Base-by-base conservation (phyloP, 2,797 vertebrate genomes). In the Pelochelys cantorii region DNA sequence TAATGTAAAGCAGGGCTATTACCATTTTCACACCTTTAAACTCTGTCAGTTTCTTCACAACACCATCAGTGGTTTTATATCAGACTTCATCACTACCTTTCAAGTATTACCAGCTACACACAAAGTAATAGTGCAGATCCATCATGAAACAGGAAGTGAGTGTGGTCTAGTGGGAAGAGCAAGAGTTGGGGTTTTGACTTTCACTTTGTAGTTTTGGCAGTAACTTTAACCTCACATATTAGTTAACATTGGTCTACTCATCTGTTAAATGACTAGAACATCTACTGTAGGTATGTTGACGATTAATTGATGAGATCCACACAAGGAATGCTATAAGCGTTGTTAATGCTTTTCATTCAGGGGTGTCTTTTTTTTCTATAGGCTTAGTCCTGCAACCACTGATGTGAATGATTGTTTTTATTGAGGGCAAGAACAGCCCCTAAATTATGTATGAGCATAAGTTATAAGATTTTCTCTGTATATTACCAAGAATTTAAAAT, bases 71-170 rank as follows among this genome's bases (percentile, higher is more conserved):
- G 17, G 17, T 31, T 68, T 71, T 37, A n/a, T 71, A n/a, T 71
- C n/a, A 22, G n/a, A 71, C 37, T 18, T 22, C n/a, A 12, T 18
- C 68, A 71, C 20, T 71, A 71, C n/a, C 5, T 2, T 2, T 83
- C 59, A 15, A 27, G 13, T 65, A 5, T 78, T 89, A 92, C 17
- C 71, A 60, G 18, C 27, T 6, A 31, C 0, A 0, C 0, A 37
- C 7, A 20, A 37, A 71, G 11, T 71, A 68, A 34, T 34, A 68
- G n/a, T 68, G 65, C 65, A 68, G 17, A 68, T 68, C 42, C n/a
- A 68, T 68, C 65, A 68, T 68, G 18, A 1, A 80, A 11, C 79
- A 80, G 48, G 4, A 84, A 84, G 85, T 75, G 31, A 60, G 62
- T 53, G 15, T n/a, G 54, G 56, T 23, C 87, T 71, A 22, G 1